Evolutionary conservation across 2,888 invertebrate species (phyloP).

Genomic region (Kuschelorhynchus macadamiae): DNA sequence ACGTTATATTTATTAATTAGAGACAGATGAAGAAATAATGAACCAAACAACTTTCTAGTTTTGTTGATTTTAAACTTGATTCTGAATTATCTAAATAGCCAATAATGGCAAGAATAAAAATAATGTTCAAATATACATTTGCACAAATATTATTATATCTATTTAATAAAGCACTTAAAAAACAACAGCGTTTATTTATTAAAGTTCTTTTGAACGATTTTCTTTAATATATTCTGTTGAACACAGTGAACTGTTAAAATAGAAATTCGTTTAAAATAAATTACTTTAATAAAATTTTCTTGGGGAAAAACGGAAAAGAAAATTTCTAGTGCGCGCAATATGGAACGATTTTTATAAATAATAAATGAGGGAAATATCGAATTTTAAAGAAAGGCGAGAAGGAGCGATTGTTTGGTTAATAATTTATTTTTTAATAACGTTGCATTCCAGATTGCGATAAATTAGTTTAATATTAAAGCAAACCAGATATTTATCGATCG

Average conservation of each 20-base stretch:
- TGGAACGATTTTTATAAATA: slow-evolving; percentile 35
- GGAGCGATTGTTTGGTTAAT: slow-evolving; percentile 42
- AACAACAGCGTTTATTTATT: no score
- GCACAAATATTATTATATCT: no score
- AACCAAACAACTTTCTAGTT: no score
- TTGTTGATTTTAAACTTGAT: no score
- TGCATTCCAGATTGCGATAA: slow-evolving; percentile 13
- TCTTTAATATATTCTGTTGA: not conserved
- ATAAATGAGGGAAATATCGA: slow-evolving; percentile 40
- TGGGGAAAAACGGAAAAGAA: slow-evolving; percentile 16
- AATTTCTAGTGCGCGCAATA: slow-evolving; percentile 16
- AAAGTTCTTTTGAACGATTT: no score
- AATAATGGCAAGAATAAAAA: no score
- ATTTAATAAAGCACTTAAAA: no score
- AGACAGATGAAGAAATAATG: no score
- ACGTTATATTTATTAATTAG: no score
- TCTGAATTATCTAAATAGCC: no score
- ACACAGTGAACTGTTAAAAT: slow-evolving; percentile 1
- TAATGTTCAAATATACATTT: no score
- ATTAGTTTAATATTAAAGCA: slow-evolving; percentile 3
- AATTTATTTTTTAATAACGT: slow-evolving; percentile 47
- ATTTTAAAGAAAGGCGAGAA: slow-evolving; percentile 43
- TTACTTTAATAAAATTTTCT: slow-evolving; percentile 18
- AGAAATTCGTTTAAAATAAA: slow-evolving; percentile 20
- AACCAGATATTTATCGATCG: no score